Conservation (phyloP, 2,888 invertebrate species). For the Lycocerus yunnanus region DNA sequence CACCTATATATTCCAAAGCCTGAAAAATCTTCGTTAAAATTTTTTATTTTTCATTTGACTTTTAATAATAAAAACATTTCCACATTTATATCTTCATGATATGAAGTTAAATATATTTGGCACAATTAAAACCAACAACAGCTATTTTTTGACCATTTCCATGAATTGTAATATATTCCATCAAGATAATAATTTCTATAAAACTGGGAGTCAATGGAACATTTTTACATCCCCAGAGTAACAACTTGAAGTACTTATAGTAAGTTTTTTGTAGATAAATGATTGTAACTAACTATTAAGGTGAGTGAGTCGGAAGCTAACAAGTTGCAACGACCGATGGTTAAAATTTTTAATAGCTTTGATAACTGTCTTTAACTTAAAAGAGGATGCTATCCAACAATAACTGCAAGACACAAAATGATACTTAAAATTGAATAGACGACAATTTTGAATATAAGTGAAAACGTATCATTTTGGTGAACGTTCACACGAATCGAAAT, state of each 20-base stretch:
- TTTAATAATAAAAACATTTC: too few species aligned
- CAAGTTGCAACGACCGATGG: not conserved
- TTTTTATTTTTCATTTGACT: too few species aligned
- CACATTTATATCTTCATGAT: too few species aligned
- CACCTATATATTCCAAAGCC: too few species aligned
- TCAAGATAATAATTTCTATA: not conserved
- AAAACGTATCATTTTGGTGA: not conserved
- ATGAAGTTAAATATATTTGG: too few species aligned
- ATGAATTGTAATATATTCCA: not conserved
- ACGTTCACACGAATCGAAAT: slow-evolving; percentile 23
- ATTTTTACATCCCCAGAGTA: not conserved
- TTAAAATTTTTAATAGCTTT: not conserved
- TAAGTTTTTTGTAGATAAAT: not conserved
- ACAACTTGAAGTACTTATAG: not conserved
- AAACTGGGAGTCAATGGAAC: not conserved
- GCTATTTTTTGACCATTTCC: too few species aligned
- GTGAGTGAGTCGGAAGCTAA: not conserved
- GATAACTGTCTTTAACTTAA: not conserved
- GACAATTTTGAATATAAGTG: not conserved
- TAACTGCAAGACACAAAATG: not conserved
- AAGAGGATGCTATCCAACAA: not conserved
- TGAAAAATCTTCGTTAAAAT: too few species aligned
- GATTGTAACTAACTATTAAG: not conserved
- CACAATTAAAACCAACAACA: too few species aligned
- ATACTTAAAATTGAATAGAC: not conserved